Base-by-base conservation (phyloP, 1,140 invertebrate genomes). In the Drosophila yakuba region DNA sequence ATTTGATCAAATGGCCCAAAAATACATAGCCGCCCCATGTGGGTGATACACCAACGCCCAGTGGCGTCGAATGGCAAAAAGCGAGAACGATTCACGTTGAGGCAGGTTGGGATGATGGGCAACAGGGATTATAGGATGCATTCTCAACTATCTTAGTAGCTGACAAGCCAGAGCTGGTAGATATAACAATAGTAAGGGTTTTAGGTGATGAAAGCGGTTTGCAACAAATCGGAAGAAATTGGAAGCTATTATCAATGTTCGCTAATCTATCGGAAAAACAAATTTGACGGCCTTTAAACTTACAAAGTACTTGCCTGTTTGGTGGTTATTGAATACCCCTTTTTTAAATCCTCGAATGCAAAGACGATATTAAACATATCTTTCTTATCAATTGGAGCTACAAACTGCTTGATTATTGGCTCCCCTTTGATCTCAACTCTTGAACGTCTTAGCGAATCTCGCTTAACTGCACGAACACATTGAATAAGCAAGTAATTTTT, bases 1-100 rank as follows among this genome's bases (percentile, higher is more conserved):
- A 86, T 86, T 86, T 86, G 82, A 86, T 86, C 82, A 86, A 86
- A 88, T 82, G 75, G 83, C 74, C 75, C 82, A 76, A 86, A 86
- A 78, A 84, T 88, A 86, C 78, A 88, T 72, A 88, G 83, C 80
- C 57, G 68, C 78, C 32, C 54, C 55, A 59, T 57, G 47, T 45
- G 58, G 66, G 52, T 54, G 81, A 60, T 28, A 28, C 56, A 60
- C 38, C 39, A 12, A 4, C 38, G 38, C 38, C 7, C 28, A 38
- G 8, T 11, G 12, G 12, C 38, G 60, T 44, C 25, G 60, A 63
- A 28, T 64, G 61, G 61, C 57, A 32, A 20, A 56, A 28, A 20
- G 73, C 41, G 54, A 23, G 64, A 45, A 64, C 51, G 64, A 23
- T 66, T 51, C 64, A 51, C 44, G 43, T 71, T 68, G 41, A 8